Evolutionary conservation across 2,888 invertebrate genomes (phyloP).

Genomic region (Aquatica leii): DNA sequence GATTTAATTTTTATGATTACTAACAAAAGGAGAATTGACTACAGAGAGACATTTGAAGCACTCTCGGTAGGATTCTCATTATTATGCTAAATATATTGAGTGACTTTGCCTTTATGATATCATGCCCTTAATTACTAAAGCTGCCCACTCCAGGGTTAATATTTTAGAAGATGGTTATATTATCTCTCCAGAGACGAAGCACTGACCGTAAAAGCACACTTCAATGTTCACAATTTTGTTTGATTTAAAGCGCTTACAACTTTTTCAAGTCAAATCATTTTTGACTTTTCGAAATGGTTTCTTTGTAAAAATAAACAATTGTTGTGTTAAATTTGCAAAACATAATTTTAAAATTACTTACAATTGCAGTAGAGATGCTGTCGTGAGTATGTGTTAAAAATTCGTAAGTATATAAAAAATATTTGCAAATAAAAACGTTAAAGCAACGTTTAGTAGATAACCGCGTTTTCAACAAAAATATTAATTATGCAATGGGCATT

Average conservation of each 20-base stretch:
- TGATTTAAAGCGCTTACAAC: background rate
- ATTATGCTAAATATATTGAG: constrained; percentile 14
- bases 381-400: too few relatives aligned
- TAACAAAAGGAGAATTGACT: constrained; percentile 6
- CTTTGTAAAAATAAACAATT: too few relatives aligned
- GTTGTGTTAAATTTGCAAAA: too few relatives aligned
- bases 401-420: too few relatives aligned
- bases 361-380: too few relatives aligned
- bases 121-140: constrained; percentile 30
- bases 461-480: too few relatives aligned
- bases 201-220: constrained; percentile 21
- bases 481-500: constrained; percentile 1
- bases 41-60: background rate
- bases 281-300: too few relatives aligned
- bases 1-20: constrained; percentile 2
- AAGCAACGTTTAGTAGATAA: background rate
- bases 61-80: constrained; percentile 7
- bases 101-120: constrained; percentile 21
- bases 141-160: constrained; percentile 22
- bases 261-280: background rate
- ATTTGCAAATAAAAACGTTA: too few relatives aligned
- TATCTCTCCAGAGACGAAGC: constrained; percentile 20
- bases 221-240: background rate
- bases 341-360: too few relatives aligned
- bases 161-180: constrained; percentile 18